These are phyloP conservation scores for Listronotus oregonensis DNA, from an alignment of 1,140 invertebrate species.

Conservation along the genomic window DNA sequence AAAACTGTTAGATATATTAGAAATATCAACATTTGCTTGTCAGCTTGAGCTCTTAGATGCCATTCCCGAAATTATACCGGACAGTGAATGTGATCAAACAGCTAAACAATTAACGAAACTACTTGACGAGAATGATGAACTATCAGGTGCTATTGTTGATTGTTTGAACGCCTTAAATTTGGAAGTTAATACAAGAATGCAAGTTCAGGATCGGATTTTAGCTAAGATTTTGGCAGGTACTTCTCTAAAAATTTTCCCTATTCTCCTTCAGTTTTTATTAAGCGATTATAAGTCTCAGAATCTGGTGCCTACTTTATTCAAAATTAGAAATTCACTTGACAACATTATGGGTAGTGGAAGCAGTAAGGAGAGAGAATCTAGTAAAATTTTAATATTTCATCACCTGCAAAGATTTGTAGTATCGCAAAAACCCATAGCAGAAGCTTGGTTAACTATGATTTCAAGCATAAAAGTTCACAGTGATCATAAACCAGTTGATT, in stretches of 20 bases:
- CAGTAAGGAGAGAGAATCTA: slow-evolving; percentile 38
- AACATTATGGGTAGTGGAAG: slow-evolving; percentile 35
- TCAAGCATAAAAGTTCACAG: slow-evolving; percentile 34
- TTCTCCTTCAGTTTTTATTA: slow-evolving; percentile 49
- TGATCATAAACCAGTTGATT: slow-evolving; percentile 56
- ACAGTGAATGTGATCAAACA: slow-evolving; percentile 43
- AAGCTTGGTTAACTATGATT: slow-evolving; percentile 48
- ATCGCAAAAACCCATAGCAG: slow-evolving; percentile 39
- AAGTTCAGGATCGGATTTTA: slow-evolving; percentile 48
- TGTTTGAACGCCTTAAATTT: slow-evolving; percentile 50
- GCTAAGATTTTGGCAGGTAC: slow-evolving; percentile 34
- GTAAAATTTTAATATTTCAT: slow-evolving; percentile 46
- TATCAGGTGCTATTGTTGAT: slow-evolving; percentile 48
- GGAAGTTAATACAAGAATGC: slow-evolving; percentile 31
- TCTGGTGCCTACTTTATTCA: slow-evolving; percentile 34
- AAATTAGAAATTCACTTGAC: slow-evolving; percentile 46
- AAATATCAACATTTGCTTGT: slow-evolving; percentile 43
- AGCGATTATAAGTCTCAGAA: slow-evolving; percentile 37
- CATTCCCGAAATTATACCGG: slow-evolving; percentile 51
- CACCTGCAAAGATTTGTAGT: slow-evolving; percentile 37
- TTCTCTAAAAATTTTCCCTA: slow-evolving; percentile 45
- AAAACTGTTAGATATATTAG: slow-evolving; percentile 50
- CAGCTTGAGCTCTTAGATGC: slow-evolving; percentile 52
- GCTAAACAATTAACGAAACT: slow-evolving; percentile 45
- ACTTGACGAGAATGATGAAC: slow-evolving; percentile 43